Evolutionary conservation across 2,113 vertebrate genomes (phyloP), one percentile per base, ranked within the genome.

Genomic region (Toxotes jaculatrix): DNA sequence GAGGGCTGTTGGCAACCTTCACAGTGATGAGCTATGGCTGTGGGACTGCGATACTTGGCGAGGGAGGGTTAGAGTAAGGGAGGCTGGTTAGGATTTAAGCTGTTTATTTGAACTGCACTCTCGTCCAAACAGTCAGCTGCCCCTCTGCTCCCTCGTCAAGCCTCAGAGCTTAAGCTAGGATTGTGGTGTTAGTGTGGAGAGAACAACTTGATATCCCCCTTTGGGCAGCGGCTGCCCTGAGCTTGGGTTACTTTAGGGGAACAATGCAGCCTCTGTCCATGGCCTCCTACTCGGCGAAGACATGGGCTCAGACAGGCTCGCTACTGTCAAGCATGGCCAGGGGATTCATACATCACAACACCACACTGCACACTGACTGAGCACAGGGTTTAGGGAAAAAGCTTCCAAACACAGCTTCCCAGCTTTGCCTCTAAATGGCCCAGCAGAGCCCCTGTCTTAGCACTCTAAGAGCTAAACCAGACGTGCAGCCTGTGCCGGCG

Each of bases 21-120:
- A 36, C 14, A 9, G 82, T 73, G 90, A 90, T 83, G 91, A 91
- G 83, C 83, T 74, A 82, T 14, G 84, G 86, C 86, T 87, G 84
- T 90, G 90, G 82, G 86, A 85, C 86, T 77, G 77, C 47, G 76
- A 74, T 79, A 80, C 84, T 84, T 91, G 90, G 77, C 68, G 27
- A 65, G 73, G 77, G 80, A 69, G 83, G 85, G 80, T 81, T 71
- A 51, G 84, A 49, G 84, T 61, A 70, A 65, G 71, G 78, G 91
- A 89, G 83, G 90, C 65, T 89, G 90, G 84, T 78, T 77, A 82
- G 91, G 92, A 89, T 90, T 82, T 82, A 77, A 91, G 62, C 87
- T 90, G 90, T 96, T 96, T 95, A 94, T 95, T 95, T 95, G 93
- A 95, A 93, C 92, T 92, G 82, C 67, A 43, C 91, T 38, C 89